Evolutionary conservation across 2,888 invertebrate species (phyloP), one percentile per base, ranked within the genome.

Genomic region (Fissipunctia ypsillon): DNA sequence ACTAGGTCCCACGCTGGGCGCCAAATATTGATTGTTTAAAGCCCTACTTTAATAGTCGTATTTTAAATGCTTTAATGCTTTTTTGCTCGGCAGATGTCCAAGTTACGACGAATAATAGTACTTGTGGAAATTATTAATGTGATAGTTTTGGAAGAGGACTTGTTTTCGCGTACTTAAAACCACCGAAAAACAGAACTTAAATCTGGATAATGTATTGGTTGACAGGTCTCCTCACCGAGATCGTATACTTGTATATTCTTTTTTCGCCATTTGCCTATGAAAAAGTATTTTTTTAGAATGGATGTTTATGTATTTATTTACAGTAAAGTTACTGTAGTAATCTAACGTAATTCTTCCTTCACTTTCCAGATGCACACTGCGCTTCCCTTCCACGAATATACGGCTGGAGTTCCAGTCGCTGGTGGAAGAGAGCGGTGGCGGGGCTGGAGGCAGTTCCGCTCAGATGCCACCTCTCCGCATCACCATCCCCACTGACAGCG

Each of bases 311-410:
- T 31, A 22, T 16, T 25, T 6, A 0, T 16, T 31, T 6, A 0
- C 16, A 28, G 10, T 60, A 3, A 45, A 31, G 16, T n/a, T 31
- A 35, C n/a, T 14, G 57, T 7, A 14, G 10, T 35, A 35, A 22
- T 54, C n/a, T 41, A 72, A 70, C 9, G 2, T 22, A 4, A 12
- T 31, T 38, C 16, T 22, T 28, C 19, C 3, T 45, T 19, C 1
- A 25, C 19, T 65, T 84, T 97, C 25, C 97, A 99, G 99, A 95
- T 99, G 99, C 96, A 98, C 98, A 84, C 97, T 99, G 91, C 97
- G 99, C 89, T 99, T 99, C 96, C 99, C 99, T 78, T 99, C 99
- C 94, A 99, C 99, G 92, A 99, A 98, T 94, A 99, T 99, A 93
- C 98, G 98, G 87, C 97, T 99, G 91, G 97, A 98, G 93, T 99